phyloP scores from a whole-genome alignment of 2,888 invertebrate species.

The Cepaea hortensis region DNA sequence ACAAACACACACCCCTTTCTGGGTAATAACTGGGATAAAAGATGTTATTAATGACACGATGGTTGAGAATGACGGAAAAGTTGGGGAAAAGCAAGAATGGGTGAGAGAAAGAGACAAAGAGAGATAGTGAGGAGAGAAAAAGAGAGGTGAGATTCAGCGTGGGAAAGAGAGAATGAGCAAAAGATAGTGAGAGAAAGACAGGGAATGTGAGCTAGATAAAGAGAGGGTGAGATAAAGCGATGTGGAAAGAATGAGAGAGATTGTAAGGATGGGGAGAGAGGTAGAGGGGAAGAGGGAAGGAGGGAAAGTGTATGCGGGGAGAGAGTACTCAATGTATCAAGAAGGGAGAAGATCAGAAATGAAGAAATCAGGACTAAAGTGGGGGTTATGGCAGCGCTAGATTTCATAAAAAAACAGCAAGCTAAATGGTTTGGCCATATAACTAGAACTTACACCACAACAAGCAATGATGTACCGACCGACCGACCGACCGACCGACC shows the following conservation, averaged over 20 bases:
- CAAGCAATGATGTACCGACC: background rate
- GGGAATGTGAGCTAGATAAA: no score
- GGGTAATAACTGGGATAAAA: no score
- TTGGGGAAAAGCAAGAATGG: conserved; percentile 4
- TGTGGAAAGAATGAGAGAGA: no score
- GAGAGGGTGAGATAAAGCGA: no score
- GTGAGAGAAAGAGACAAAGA: conserved; percentile 36
- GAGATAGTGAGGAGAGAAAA: conserved; percentile 9
- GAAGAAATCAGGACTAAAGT: no score
- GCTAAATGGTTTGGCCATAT: background rate
- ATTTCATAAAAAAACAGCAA: no score
- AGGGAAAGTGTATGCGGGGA: background rate
- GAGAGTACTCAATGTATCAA: background rate
- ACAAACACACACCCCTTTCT: no score
- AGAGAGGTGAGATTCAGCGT: conserved; percentile 1
- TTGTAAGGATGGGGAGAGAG: no score
- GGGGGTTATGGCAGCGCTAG: no score
- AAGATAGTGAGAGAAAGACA: conserved; percentile 1
- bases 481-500: no score
- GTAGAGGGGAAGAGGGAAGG: background rate
- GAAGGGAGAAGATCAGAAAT: no score
- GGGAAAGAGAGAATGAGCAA: background rate
- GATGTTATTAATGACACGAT: no score
- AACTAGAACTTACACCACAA: background rate
- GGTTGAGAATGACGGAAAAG: background rate